Conservation (phyloP, 2,888 invertebrate genomes). For the Callinectes sapidus region DNA sequence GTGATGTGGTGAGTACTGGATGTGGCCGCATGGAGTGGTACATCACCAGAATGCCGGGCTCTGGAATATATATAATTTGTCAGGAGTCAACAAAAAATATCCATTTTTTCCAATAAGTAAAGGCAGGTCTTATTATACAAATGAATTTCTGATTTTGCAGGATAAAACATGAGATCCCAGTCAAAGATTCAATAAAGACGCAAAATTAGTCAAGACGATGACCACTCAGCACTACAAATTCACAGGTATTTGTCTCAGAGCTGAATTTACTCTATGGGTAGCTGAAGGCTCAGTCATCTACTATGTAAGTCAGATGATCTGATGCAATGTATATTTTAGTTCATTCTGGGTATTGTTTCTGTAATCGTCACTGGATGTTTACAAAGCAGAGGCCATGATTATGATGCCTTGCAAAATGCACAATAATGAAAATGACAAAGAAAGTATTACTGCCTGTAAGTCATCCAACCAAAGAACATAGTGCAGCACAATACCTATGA, state of each 20-base stretch:
- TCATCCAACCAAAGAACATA: no score
- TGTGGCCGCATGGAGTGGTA: conserved; percentile 94
- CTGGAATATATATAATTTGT: conserved; percentile 75
- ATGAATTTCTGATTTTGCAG: neutral
- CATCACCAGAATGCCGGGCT: conserved; percentile 95
- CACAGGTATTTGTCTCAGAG: neutral
- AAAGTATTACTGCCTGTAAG: no score
- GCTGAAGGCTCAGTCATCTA: neutral
- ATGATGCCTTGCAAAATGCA: no score
- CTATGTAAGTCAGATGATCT: neutral
- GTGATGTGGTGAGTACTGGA: conserved; percentile 91
- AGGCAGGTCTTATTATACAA: neutral
- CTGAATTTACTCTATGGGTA: neutral
- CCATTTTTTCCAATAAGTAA: neutral
- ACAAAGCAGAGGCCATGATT: no score
- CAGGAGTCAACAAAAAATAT: neutral
- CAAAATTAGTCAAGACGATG: neutral
- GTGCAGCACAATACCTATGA: no score
- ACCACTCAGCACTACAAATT: neutral
- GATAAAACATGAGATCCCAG: neutral
- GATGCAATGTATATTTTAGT: no score
- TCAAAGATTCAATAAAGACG: neutral
- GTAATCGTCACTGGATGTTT: no score
- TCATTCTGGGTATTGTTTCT: no score
- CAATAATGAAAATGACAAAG: no score